These are phyloP conservation scores for Desmodus rotundus DNA, from an alignment of 2,113 vertebrate genomes.

Conservation along the genomic window DNA sequence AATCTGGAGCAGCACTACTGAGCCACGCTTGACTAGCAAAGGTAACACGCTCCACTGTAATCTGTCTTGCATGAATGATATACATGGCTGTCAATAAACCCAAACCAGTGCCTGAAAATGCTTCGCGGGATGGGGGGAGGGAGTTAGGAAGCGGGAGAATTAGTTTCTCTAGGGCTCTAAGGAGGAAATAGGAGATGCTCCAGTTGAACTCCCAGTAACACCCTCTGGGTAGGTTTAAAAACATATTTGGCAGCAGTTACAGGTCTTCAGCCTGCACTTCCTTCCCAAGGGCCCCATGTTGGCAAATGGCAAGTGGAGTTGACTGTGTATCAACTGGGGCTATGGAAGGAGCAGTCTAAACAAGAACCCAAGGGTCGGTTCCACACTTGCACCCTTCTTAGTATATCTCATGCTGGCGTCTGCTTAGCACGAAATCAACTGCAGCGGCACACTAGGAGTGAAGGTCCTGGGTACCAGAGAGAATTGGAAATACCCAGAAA, in stretches of 20 bases:
- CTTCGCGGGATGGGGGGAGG: not conserved
- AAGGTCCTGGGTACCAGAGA: not conserved
- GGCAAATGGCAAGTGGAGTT: not conserved
- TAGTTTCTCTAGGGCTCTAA: conserved; percentile 37
- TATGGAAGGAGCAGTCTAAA: not conserved
- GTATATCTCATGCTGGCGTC: not conserved
- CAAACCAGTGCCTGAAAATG: not conserved
- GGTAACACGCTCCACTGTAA: conserved; percentile 65
- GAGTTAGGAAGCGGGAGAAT: conserved; percentile 43
- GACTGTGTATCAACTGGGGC: too few species aligned
- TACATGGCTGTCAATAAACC: conserved; percentile 53
- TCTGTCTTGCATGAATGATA: conserved; percentile 68
- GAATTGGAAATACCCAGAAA: not conserved
- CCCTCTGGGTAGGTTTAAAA: conserved; percentile 36
- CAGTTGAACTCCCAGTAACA: conserved; percentile 32
- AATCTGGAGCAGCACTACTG: conserved; percentile 45
- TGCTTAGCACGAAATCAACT: not conserved
- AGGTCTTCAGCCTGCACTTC: not conserved
- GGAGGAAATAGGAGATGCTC: conserved; percentile 58
- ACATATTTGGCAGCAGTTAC: not conserved
- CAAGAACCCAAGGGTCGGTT: not conserved
- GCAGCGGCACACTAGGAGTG: not conserved
- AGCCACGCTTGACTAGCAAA: conserved; percentile 71
- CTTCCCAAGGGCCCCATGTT: not conserved
- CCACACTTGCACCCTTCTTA: not conserved